phyloP scores from a whole-genome alignment of 1,140 invertebrate genomes.

The Neocloeon triangulifer region DNA sequence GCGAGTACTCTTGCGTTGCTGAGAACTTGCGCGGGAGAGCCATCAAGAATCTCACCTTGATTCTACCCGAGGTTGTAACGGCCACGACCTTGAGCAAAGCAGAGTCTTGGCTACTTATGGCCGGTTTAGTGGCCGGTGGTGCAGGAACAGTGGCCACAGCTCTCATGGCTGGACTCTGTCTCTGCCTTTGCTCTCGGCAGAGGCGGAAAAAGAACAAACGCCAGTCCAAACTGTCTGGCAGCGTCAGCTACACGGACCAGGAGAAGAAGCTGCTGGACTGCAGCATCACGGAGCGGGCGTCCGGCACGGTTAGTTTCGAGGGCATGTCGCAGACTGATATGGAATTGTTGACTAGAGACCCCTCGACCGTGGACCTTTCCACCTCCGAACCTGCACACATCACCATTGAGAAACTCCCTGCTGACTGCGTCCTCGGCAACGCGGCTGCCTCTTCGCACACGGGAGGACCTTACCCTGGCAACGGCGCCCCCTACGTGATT shows the following conservation, averaged over 20 bases:
- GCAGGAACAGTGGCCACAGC: slow-evolving; percentile 21
- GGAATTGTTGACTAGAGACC: slow-evolving; percentile 10
- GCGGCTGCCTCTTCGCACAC: neutral
- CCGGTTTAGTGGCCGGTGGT: slow-evolving; percentile 26
- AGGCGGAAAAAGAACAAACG: slow-evolving; percentile 10
- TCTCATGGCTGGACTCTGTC: slow-evolving; percentile 20
- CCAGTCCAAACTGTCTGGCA: slow-evolving; percentile 18
- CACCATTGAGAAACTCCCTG: slow-evolving; percentile 44
- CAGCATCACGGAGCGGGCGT: slow-evolving; percentile 40
- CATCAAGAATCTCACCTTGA: slow-evolving; percentile 40
- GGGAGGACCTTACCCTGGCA: slow-evolving; percentile 15
- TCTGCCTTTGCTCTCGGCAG: slow-evolving; percentile 28
- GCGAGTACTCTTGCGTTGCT: slow-evolving; percentile 57
- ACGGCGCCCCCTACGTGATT: slow-evolving; percentile 29
- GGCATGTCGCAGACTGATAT: slow-evolving; percentile 14
- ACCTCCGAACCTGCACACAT: slow-evolving; percentile 33
- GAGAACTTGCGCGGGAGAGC: slow-evolving; percentile 47
- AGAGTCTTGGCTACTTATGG: slow-evolving; percentile 29
- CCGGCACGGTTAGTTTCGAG: slow-evolving; percentile 13
- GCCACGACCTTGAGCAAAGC: slow-evolving; percentile 35
- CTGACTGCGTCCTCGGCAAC: slow-evolving; percentile 14
- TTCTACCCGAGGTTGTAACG: slow-evolving; percentile 40
- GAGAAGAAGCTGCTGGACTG: slow-evolving; percentile 61
- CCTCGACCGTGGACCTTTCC: slow-evolving; percentile 2
- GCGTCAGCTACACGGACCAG: slow-evolving; percentile 58